Evolutionary conservation across 1,140 invertebrate genomes (phyloP), one percentile per base, ranked within the genome.

Genomic region (Papilio polyxenes): DNA sequence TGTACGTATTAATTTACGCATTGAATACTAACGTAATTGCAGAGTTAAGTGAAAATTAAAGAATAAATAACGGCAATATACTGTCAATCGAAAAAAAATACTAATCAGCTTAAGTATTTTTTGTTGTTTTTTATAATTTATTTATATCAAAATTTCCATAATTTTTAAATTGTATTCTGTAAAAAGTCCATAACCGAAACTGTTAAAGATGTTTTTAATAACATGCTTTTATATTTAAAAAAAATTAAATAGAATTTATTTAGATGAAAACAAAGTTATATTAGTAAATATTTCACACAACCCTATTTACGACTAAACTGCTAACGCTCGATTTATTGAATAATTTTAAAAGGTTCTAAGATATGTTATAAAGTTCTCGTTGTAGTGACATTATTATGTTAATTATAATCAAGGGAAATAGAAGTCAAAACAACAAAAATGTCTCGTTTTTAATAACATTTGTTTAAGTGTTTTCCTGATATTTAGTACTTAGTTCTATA

Each of bases 201-300:
- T 80, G 78, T 65, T 80, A 31, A 40, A 59, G 23, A 78, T 31
- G 23, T 17, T 78, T 79, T 62, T 37, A 79, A 79, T n/a, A 78
- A 80, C 23, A 23, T 80, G 31, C n/a, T 80, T 23, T 23, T 69
- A 53, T n/a, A 20, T 49, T 80, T 69, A 49, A 11, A 31, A 7
- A 78, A 62, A 44, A 17, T 23, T 20, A 56, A 31, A 59, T 80
- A 48, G 59, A 69, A 69, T 48, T 80, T 80, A 65, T 69, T 69
- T 80, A 80, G 77, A 80, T 23, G 13, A 80, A 65, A 65, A 80
- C 40, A 69, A 80, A 80, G 59, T 80, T 80, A 69, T 78, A 62
- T 62, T 59, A 62, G 6, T 79, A 59, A 78, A 44, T 11, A 59
- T 59, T 11, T 13, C 17, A 77, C 40, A 77, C 44, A 53, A 13